Evolutionary conservation across 1,140 invertebrate species (phyloP).

Genomic region (Drosophila littoralis): DNA sequence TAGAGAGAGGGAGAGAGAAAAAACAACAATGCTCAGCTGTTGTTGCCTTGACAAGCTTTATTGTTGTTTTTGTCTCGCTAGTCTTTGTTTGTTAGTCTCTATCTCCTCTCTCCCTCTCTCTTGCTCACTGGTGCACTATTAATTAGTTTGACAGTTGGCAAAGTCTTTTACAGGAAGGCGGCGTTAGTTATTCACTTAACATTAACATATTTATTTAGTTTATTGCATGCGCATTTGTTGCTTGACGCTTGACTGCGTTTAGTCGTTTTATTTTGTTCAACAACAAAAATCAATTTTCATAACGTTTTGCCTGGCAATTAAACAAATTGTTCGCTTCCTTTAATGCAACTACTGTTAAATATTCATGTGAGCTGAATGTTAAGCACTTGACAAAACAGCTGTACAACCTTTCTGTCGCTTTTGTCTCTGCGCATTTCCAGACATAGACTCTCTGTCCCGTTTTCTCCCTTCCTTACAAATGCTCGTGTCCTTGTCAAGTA

Average conservation of each 20-base stretch:
- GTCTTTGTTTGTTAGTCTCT: conserved; percentile 32
- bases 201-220: conserved; percentile 16
- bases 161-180: conserved; percentile 37
- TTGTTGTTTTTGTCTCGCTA: conserved; percentile 47
- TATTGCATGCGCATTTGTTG: conserved; percentile 52
- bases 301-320: conserved; percentile 40
- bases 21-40: conserved; percentile 37
- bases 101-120: conserved; percentile 2
- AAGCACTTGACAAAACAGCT: conserved; percentile 22
- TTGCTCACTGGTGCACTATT: conserved; percentile 27
- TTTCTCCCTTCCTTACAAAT: conserved; percentile 7
- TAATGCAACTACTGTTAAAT: conserved; percentile 45
- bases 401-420: not conserved
- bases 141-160: conserved; percentile 50
- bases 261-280: conserved; percentile 19
- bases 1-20: conserved; percentile 25
- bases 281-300: conserved; percentile 60
- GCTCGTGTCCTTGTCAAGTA: conserved; percentile 64
- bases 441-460: not conserved
- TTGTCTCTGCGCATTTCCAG: conserved; percentile 15
- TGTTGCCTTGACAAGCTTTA: conserved; percentile 57
- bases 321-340: conserved; percentile 49
- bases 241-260: conserved; percentile 47
- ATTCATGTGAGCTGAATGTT: conserved; percentile 24
- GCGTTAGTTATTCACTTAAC: conserved; percentile 40